Base-by-base conservation (phyloP, 2,888 invertebrate genomes). In the Embidobia sp. region DNA sequence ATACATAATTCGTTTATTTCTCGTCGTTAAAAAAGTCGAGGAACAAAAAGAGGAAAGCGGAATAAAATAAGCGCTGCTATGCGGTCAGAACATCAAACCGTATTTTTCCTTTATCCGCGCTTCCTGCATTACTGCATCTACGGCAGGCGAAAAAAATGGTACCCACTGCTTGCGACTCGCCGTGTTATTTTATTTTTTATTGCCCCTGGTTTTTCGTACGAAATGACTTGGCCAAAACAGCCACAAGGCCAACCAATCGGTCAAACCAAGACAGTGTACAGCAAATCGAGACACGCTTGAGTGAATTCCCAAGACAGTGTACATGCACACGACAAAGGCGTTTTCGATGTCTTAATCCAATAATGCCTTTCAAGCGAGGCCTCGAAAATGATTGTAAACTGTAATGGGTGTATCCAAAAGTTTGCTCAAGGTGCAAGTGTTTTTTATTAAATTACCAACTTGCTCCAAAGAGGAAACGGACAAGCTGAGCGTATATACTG, bases 331-430 rank as follows among this genome's bases (percentile, higher is more conserved):
- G 46, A 46, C 66, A 72, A 79, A 75, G 77, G 75, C 75, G 76
- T 63, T 73, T 77, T 70, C 70, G 77, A 80, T 81, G 80, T 82
- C 81, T 82, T 81, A 83, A 78, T 81, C 77, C 77, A 78, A 73
- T 74, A 57, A 44, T 29, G 70, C 31, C 49, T 72, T 29, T 51
- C 37, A 37, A 53, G 29, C 51, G 29, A 40, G 37, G 13, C 42
- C 29, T n/a, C 18, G 22, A 40, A 18, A 42, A 59, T 42, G 35
- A 67, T 44, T 35, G 59, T 33, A 3, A 26, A 33, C 51, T 44
- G 42, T 49, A 42, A 61, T 70, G 49, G 35, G 27, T 44, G 46
- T 59, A 40, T 48, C 49, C 37, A 31, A 59, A 59, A 66, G 19
- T 48, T 64, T 53, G 22, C 42, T 44, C 7, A 53, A 64, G 33